A percentile compares a stretch with the other conserved stretches of the same genome.
Conservation (phyloP, 2,113 vertebrate species). For the Eurystomus gularis region DNA sequence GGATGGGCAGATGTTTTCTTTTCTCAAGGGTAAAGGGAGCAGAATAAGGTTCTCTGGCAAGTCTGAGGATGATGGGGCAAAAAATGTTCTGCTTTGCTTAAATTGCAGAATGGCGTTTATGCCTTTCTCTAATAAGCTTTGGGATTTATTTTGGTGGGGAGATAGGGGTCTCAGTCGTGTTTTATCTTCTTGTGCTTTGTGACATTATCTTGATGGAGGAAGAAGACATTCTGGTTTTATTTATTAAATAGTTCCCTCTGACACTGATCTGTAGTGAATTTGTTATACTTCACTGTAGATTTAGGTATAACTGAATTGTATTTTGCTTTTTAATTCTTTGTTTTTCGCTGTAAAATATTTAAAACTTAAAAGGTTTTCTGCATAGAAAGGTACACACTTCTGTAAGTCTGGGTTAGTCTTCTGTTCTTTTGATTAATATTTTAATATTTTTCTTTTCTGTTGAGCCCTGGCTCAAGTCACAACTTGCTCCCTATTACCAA, state of each 20-base stretch:
- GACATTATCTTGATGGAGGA: not conserved
- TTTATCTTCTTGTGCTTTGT: not conserved
- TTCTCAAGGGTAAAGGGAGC: conserved; percentile 9
- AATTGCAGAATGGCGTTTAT: not conserved
- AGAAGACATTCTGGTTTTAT: not conserved
- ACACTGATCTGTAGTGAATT: not conserved
- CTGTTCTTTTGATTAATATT: conserved; percentile 46
- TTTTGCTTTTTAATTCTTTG: not conserved
- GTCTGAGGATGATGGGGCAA: not conserved
- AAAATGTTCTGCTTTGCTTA: not conserved
- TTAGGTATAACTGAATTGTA: not conserved
- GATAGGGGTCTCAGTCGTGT: not conserved
- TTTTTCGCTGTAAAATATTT: not conserved
- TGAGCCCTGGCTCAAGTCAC: not conserved
- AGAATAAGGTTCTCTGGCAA: not conserved
- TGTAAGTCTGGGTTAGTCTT: not conserved
- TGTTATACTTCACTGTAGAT: not conserved
- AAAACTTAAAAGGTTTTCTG: not conserved
- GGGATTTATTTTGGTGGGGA: not conserved
- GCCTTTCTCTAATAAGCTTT: not conserved
- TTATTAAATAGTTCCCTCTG: not conserved
- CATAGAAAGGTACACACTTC: rapidly evolving
- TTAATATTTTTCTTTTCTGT: not conserved
- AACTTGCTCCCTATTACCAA: not conserved
- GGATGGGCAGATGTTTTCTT: conserved; percentile 33